Percentiles rank a stretch among this genome's conserved stretches.
Conservation (phyloP, 2,113 vertebrate genomes). For the Ptilorrhoa leucosticta region DNA sequence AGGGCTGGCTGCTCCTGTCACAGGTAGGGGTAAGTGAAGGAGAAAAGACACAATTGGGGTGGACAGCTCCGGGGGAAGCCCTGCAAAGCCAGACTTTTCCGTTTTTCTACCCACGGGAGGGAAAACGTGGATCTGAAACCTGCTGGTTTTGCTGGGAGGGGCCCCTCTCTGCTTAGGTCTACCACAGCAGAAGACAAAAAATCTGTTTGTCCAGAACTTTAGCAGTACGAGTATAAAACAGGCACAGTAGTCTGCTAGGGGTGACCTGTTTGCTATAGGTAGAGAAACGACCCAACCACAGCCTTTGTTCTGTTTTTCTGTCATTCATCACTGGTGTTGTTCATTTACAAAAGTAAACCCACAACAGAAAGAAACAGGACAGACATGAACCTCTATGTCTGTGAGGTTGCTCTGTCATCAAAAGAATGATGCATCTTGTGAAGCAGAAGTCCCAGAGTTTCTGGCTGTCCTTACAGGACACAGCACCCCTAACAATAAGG, state of each 20-base stretch:
- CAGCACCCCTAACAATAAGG: rapidly evolving
- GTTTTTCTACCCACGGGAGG: not conserved
- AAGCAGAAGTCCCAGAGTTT: not conserved
- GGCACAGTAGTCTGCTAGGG: not conserved
- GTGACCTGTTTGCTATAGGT: not conserved
- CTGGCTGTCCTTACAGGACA: not conserved
- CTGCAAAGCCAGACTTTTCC: not conserved
- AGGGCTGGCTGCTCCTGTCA: not conserved
- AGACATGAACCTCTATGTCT: not conserved
- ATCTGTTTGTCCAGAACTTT: not conserved
- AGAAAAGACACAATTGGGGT: not conserved
- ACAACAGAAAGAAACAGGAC: not conserved
- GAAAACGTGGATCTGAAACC: not conserved
- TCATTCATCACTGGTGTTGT: not conserved
- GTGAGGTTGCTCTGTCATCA: not conserved
- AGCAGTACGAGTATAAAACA: not conserved
- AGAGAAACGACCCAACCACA: not conserved
- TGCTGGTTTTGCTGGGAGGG: not conserved
- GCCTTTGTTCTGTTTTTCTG: not conserved
- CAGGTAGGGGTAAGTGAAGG: not conserved
- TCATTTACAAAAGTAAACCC: not conserved
- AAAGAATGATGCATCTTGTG: not conserved
- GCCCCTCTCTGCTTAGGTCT: not conserved
- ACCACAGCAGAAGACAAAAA: not conserved
- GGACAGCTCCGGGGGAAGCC: not conserved